A percentile compares a stretch with the other conserved stretches of the same genome.
phyloP scores from a whole-genome alignment of 1,140 invertebrate species.

The Helicoverpa armigera region DNA sequence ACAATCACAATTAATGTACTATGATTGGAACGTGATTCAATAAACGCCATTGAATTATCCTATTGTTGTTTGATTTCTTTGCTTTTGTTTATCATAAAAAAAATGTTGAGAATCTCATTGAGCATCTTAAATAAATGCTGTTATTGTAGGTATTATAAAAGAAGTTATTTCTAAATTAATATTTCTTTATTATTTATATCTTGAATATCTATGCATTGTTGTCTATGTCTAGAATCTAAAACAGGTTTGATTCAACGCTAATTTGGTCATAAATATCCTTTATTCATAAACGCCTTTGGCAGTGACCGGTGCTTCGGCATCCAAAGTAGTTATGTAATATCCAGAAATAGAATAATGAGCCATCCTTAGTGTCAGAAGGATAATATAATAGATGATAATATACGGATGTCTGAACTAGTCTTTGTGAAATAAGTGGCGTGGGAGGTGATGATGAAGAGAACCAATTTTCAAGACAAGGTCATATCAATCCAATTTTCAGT shows the following conservation, averaged over 20 bases:
- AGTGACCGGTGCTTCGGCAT: no score
- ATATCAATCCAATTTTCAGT: constrained; percentile 1
- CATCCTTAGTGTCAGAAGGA: neutral
- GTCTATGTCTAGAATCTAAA: no score
- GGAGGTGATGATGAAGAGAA: neutral
- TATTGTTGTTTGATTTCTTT: constrained; percentile 32
- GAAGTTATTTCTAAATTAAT: no score
- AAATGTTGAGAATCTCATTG: neutral
- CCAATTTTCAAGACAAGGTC: neutral
- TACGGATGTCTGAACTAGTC: constrained; percentile 15
- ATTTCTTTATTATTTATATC: no score
- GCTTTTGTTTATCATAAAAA: constrained; percentile 3
- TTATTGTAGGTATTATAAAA: neutral
- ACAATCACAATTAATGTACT: constrained; percentile 20
- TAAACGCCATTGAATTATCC: constrained; percentile 19
- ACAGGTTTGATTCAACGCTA: no score
- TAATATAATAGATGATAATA: constrained; percentile 13
- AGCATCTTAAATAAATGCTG: neutral
- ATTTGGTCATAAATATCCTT: no score
- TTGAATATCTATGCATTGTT: no score
- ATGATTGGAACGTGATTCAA: constrained; percentile 4
- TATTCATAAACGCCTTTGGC: no score
- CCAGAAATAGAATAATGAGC: constrained; percentile 35
- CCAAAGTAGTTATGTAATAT: constrained; percentile 8
- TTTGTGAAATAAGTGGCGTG: constrained; percentile 7